Percentiles rank a stretch among this genome's conserved stretches.
phyloP scores from a whole-genome alignment of 2,888 invertebrate genomes.

The Drosophila robusta region DNA sequence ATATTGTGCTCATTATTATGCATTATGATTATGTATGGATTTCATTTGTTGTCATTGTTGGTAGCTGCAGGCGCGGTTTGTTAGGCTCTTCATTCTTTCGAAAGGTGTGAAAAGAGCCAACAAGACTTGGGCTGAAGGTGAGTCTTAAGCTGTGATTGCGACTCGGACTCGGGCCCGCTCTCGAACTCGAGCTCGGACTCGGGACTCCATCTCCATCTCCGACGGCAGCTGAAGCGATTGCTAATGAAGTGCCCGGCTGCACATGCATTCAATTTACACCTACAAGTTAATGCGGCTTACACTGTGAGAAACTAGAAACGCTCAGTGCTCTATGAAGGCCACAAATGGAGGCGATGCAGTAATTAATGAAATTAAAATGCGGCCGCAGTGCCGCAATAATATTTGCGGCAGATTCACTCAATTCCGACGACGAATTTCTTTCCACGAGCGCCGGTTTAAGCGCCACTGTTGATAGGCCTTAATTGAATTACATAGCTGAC shows the following conservation, averaged over 20 bases:
- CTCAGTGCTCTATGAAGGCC: constrained; percentile 2
- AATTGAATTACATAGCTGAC: constrained; percentile 59
- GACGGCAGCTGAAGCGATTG: constrained; percentile 34
- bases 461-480: constrained; percentile 34
- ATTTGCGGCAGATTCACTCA: constrained; percentile 25
- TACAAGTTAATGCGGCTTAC: constrained; percentile 36
- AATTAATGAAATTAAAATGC: constrained; percentile 56
- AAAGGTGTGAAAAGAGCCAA: constrained; percentile 56
- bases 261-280: constrained; percentile 58
- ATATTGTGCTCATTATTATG: constrained; percentile 60
- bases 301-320: constrained; percentile 27
- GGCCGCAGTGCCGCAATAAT: constrained; percentile 14
- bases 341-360: constrained; percentile 7
- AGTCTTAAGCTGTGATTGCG: constrained; percentile 23
- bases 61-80: constrained; percentile 27
- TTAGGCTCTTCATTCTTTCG: constrained; percentile 24
- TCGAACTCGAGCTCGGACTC: too few species aligned
- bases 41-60: constrained; percentile 66
- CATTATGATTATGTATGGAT: constrained; percentile 72
- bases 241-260: constrained; percentile 54
- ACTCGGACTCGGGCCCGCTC: not conserved
- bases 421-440: not conserved
- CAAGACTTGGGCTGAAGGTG: constrained; percentile 7
- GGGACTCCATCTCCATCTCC: not conserved
- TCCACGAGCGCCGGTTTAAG: constrained; percentile 1